Evolutionary conservation across 2,888 invertebrate genomes (phyloP).

Genomic region (Trileptium ribeirensis): DNA sequence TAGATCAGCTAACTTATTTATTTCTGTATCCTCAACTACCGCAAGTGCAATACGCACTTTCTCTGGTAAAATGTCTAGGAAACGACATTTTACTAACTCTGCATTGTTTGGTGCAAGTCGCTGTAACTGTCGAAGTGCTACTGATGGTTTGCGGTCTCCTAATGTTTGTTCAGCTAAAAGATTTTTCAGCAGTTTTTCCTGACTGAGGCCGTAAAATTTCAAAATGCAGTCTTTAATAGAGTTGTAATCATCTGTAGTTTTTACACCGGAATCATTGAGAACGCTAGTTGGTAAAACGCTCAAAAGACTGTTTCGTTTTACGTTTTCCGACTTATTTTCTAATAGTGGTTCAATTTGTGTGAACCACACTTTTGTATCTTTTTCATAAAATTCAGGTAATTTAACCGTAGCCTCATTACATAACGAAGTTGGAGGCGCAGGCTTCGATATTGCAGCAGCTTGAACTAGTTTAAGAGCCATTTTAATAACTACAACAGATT

Average conservation of each 20-base stretch:
- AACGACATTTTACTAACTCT: not conserved
- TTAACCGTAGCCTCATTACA: not conserved
- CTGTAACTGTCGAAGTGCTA: not conserved
- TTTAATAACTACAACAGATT: too few relatives aligned
- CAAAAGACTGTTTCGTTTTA: not conserved
- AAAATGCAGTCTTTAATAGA: not conserved
- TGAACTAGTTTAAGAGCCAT: too few relatives aligned
- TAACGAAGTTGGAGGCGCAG: not conserved
- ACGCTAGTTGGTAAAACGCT: not conserved
- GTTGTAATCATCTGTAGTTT: not conserved
- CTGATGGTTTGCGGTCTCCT: not conserved
- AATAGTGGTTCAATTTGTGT: not conserved
- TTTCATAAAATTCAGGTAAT: conserved; percentile 5
- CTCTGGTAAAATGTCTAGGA: not conserved
- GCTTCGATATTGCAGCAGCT: too few relatives aligned
- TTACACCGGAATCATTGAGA: not conserved
- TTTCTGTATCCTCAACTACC: not conserved
- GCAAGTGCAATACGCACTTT: not conserved
- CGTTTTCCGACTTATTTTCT: not conserved
- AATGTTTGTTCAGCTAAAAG: not conserved
- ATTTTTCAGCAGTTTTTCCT: not conserved
- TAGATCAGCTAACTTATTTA: not conserved
- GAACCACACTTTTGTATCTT: not conserved
- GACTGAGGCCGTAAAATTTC: not conserved
- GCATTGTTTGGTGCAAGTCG: not conserved